Percentiles rank a stretch among this genome's conserved stretches.
Evolutionary conservation across 2,888 invertebrate species (phyloP).

Genomic region (Drosophila subsilvestris): DNA sequence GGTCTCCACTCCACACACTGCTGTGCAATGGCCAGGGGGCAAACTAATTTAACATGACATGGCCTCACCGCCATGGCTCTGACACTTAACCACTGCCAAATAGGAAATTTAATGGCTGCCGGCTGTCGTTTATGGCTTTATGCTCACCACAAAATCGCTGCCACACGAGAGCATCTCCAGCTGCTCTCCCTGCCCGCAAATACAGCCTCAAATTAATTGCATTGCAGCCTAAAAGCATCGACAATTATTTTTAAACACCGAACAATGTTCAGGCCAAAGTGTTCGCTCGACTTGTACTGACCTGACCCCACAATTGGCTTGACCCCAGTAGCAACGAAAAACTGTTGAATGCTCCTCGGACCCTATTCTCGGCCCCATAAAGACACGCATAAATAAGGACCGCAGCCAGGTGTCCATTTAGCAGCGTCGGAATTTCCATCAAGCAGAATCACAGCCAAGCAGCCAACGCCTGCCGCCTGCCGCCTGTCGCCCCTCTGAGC

Average conservation of each 20-base stretch:
- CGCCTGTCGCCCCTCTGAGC: no score
- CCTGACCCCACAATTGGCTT: slow-evolving; percentile 62
- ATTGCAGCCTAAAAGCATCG: slow-evolving; percentile 27
- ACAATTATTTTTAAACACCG: slow-evolving; percentile 40
- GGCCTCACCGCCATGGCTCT: slow-evolving; percentile 25
- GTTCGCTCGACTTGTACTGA: background rate
- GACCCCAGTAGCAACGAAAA: slow-evolving; percentile 46
- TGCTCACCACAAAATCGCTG: slow-evolving; percentile 15
- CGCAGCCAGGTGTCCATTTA: slow-evolving; percentile 34
- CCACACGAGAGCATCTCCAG: slow-evolving; percentile 5
- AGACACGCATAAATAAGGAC: slow-evolving; percentile 57
- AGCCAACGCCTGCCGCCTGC: no score
- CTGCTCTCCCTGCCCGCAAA: background rate
- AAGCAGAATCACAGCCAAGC: slow-evolving; percentile 22
- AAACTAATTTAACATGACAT: slow-evolving; percentile 49
- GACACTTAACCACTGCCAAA: slow-evolving; percentile 45
- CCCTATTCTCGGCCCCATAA: slow-evolving; percentile 42
- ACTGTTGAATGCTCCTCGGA: slow-evolving; percentile 33
- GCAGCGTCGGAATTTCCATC: slow-evolving; percentile 38
- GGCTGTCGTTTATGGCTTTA: slow-evolving; percentile 35
- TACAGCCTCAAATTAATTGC: slow-evolving; percentile 49
- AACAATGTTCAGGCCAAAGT: slow-evolving; percentile 6
- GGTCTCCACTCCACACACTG: slow-evolving; percentile 14
- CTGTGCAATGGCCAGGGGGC: slow-evolving; percentile 25
- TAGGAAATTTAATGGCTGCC: slow-evolving; percentile 37